Percentiles rank a stretch among this genome's conserved stretches.
Evolutionary conservation across 2,113 vertebrate genomes (phyloP).

Genomic region (Etheostoma cragini): DNA sequence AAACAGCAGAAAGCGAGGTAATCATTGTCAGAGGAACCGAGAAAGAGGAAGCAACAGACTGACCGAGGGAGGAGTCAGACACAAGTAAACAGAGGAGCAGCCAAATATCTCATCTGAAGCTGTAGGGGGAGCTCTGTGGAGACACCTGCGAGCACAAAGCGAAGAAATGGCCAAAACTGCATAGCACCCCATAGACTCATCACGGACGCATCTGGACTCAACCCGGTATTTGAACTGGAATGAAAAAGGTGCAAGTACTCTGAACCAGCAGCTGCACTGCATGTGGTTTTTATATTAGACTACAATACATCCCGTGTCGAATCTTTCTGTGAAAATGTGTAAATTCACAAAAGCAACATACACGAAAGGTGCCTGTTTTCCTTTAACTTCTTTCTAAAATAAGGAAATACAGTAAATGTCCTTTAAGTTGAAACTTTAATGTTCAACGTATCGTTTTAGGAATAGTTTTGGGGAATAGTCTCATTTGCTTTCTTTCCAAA

Average conservation of each 20-base stretch:
- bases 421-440: not conserved
- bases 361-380: not conserved
- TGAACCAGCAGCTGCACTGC: not conserved
- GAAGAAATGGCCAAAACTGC: too few relatives aligned
- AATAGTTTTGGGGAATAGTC: not conserved
- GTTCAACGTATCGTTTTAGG: not conserved
- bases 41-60: too few relatives aligned
- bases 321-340: not conserved
- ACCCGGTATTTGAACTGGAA: not conserved
- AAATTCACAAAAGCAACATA: not conserved
- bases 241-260: not conserved
- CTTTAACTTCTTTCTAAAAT: not conserved
- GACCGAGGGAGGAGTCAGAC: too few relatives aligned
- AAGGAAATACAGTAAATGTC: not conserved
- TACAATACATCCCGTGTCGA: not conserved
- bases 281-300: not conserved
- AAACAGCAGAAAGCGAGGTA: too few relatives aligned
- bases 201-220: not conserved
- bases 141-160: too few relatives aligned
- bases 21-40: too few relatives aligned
- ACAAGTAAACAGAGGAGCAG: too few relatives aligned
- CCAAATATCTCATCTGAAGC: too few relatives aligned
- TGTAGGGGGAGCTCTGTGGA: too few relatives aligned
- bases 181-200: not conserved
- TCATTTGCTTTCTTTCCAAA: not conserved